Evolutionary conservation across 2,113 vertebrate species (phyloP), one percentile per base, ranked within the genome.

Genomic region (Chloroceryle aenea): DNA sequence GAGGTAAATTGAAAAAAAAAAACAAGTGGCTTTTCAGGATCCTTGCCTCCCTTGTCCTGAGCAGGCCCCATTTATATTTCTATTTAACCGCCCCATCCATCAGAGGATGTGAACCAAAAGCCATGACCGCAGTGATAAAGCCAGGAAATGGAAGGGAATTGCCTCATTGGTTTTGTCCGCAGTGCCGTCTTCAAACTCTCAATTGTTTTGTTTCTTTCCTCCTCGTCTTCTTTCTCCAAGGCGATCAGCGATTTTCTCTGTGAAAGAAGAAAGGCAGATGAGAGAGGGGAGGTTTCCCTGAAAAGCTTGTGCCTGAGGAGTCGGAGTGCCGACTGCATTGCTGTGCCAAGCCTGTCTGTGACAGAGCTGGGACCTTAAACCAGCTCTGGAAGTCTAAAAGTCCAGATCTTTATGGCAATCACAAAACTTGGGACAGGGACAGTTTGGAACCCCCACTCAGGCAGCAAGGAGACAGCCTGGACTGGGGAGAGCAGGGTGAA

Each of bases 121-220:
- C 69, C 77, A 61, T 12, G 48, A 50, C 26, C 0, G 0, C 10
- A 1, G 67, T 1, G 7, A 56, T 23, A 68, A 77, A 79, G 42
- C 22, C 72, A 86, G 62, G 50, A 81, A 94, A 79, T 4, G 7
- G 48, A 90, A 96, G 45, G 50, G 67, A 90, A 87, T 96, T 95
- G 98, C 99, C 99, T 99, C 99, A 99, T 99, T 13, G 99, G 99
- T 95, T 99, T 99, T 2, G 99, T 99, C 97, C 99, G 97, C 87
- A 99, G 98, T 82, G 99, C 99, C 0, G 99, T 99, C 98, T 99
- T 99, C 94, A 99, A 97, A 96, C 99, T 99, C 96, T 99, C 99
- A 3, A 99, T 99, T 32, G 99, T 99, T 98, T 99, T 99, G 95
- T 99, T 99, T 79, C 99, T 99, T 94, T 99, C 99, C 81, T 99